phyloP scores from a whole-genome alignment of 2,113 vertebrate genomes.

The Nibea coibor region DNA sequence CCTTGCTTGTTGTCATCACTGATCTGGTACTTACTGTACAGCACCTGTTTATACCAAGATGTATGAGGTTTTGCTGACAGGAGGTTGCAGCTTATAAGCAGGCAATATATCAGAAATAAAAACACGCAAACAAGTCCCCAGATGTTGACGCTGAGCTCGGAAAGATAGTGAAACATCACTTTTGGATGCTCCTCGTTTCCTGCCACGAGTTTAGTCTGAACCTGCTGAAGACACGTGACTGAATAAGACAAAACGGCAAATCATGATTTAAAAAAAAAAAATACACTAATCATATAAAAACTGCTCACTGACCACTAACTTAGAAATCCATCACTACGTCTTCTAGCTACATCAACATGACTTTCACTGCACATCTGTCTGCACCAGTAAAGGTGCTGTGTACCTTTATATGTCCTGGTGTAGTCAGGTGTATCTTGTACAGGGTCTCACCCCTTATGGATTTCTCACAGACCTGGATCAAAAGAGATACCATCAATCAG shows the following conservation, averaged over 20 bases:
- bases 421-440: slow-evolving; percentile 84
- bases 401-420: slow-evolving; percentile 83
- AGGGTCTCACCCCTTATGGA: slow-evolving; percentile 79
- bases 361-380: not conserved
- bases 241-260: not conserved
- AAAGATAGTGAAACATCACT: slow-evolving; percentile 16
- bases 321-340: not conserved
- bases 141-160: not conserved
- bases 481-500: not conserved
- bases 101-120: not conserved
- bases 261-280: not conserved
- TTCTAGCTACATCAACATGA: not conserved
- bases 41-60: not conserved
- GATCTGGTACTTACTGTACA: slow-evolving; percentile 7
- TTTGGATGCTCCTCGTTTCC: not conserved
- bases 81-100: not conserved
- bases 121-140: not conserved
- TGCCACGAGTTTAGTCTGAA: not conserved
- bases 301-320: not conserved
- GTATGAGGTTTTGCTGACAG: not conserved
- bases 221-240: not conserved
- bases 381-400: not conserved
- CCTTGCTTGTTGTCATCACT: not conserved
- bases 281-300: not conserved
- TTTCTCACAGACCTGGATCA: slow-evolving; percentile 80